Conservation (phyloP, 2,797 vertebrate species). For the Columba guinea region DNA sequence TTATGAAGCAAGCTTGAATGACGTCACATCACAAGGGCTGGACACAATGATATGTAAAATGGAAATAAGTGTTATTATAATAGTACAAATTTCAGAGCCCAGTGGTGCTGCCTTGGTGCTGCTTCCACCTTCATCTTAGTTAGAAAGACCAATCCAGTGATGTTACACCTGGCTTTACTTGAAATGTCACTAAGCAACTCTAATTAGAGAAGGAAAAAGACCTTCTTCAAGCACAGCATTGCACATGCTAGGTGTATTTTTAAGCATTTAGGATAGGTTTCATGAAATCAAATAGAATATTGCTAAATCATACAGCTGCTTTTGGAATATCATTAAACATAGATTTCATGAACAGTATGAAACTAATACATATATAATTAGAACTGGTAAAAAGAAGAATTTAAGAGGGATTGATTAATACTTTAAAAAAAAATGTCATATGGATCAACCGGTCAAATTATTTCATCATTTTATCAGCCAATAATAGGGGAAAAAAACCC, state of each 20-base stretch:
- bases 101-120: not conserved
- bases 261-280: not conserved
- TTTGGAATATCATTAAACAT: not conserved
- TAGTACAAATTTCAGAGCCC: not conserved
- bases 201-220: not conserved
- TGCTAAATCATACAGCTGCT: not conserved
- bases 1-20: not conserved
- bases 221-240: not conserved
- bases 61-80: not conserved
- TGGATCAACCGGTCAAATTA: not conserved
- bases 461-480: not conserved
- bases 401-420: not conserved
- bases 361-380: not conserved
- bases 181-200: not conserved
- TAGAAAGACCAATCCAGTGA: not conserved
- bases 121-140: not conserved
- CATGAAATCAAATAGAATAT: not conserved
- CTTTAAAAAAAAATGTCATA: not conserved
- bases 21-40: not conserved
- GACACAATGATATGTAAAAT: not conserved
- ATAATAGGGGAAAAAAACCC: not conserved
- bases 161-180: not conserved
- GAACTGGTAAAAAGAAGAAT: not conserved
- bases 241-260: not conserved
- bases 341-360: not conserved